Evolutionary conservation across 2,113 vertebrate species (phyloP), one percentile per base, ranked within the genome.

Genomic region (Periophthalmus modestus): DNA sequence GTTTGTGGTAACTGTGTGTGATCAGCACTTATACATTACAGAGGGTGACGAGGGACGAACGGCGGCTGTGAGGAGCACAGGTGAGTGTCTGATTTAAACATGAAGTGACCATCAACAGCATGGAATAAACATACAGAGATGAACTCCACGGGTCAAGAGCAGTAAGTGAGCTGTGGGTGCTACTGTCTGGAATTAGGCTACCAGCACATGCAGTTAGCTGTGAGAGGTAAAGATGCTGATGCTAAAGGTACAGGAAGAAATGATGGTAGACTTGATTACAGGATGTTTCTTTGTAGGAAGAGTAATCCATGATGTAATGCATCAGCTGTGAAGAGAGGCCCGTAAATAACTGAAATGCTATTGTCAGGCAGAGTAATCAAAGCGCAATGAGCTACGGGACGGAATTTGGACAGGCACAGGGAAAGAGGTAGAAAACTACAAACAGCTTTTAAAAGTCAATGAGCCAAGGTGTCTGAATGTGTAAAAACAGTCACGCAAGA

Each of bases 101-200:
- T 88, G n/a, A n/a, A n/a, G n/a, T n/a, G n/a, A n/a, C n/a, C n/a
- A n/a, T 81, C 50, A 86, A 84, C 87, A 79, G 81, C 69, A 90
- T 88, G 67, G 88, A 89, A 89, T 85, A 90, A 89, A 81, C 72
- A 83, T 85, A 47, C 21, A 67, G 65, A 43, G 72, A 68, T 76
- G 70, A 87, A n/a, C n/a, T 84, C 80, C 50, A 72, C 21, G n/a
- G 90, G 85, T 90, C 84, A 85, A 83, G 80, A 75, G 71, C 73
- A 1, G 66, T 68, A 83, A 82, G 81, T 79, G 69, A 73, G 11
- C n/a, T 80, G 81, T 82, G n/a, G n/a, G n/a, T n/a, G n/a, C 57
- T 73, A 65, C 33, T 43, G 62, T 65, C 82, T 85, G 82, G 80
- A 84, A 87, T 65, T 74, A 72, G 54, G 65, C 66, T 62, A 67